phyloP scores from a whole-genome alignment of 1,140 invertebrate species.

The Drosophila pseudoananassae region DNA sequence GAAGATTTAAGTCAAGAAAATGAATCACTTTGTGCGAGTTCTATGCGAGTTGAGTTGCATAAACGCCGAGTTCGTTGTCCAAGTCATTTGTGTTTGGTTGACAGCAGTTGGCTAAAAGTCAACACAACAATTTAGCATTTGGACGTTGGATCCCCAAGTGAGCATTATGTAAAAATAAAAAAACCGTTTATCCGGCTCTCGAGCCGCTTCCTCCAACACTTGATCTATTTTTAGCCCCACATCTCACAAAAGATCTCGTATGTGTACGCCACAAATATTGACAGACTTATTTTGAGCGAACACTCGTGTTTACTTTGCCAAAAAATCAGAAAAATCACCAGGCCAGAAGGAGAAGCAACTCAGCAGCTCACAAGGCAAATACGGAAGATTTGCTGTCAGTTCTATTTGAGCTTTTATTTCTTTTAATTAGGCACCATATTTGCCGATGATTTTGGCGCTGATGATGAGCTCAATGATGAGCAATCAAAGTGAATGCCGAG shows the following conservation, averaged over 20 bases:
- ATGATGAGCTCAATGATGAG: constrained; percentile 54
- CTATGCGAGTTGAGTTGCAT: constrained; percentile 44
- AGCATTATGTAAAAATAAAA: constrained; percentile 63
- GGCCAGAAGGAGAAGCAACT: constrained; percentile 7
- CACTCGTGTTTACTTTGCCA: constrained; percentile 33
- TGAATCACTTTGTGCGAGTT: constrained; percentile 22
- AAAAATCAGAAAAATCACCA: constrained; percentile 46
- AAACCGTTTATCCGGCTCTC: constrained; percentile 32
- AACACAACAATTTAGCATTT: constrained; percentile 50
- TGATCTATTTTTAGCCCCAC: constrained; percentile 50
- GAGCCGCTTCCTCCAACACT: constrained; percentile 7
- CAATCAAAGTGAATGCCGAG: constrained; percentile 57
- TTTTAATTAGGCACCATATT: constrained; percentile 75
- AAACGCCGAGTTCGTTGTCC: constrained; percentile 55
- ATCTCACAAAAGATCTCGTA: constrained; percentile 4
- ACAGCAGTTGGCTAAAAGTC: constrained; percentile 51
- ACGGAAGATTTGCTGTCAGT: constrained; percentile 64
- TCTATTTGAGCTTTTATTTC: constrained; percentile 38
- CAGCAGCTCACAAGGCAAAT: constrained; percentile 47
- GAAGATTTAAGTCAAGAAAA: constrained; percentile 31
- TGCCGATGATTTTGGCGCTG: constrained; percentile 43
- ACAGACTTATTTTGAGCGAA: constrained; percentile 41
- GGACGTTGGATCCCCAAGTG: constrained; percentile 20
- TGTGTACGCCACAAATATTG: constrained; percentile 54
- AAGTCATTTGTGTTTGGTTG: constrained; percentile 67